phyloP scores from a whole-genome alignment of 2,888 invertebrate species.

The Asteroscopus sphinx region DNA sequence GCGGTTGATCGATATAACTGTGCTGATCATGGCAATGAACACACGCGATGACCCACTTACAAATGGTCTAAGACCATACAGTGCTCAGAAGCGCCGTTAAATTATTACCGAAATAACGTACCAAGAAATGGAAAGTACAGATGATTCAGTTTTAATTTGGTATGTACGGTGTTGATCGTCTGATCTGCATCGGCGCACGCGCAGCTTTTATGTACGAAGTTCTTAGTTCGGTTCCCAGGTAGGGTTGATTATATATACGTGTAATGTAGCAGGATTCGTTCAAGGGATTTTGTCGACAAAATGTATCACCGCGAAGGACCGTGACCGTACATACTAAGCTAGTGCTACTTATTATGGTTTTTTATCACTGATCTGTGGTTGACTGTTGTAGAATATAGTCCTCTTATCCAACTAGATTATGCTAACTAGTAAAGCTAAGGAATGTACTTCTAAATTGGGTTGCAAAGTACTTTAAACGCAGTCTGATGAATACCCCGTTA shows the following conservation, averaged over 20 bases:
- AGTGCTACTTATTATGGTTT: too few relatives aligned
- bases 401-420: too few relatives aligned
- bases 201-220: neutral
- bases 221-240: neutral
- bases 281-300: too few relatives aligned
- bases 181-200: neutral
- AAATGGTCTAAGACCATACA: constrained; percentile 45
- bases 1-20: constrained; percentile 52
- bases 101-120: constrained; percentile 60
- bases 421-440: too few relatives aligned
- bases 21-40: constrained; percentile 34
- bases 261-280: too few relatives aligned
- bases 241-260: too few relatives aligned
- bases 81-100: constrained; percentile 55
- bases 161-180: neutral
- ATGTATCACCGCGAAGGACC: too few relatives aligned
- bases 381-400: too few relatives aligned
- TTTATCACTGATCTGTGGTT: too few relatives aligned
- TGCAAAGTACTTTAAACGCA: neutral
- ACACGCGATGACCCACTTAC: constrained; percentile 48
- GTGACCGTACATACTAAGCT: too few relatives aligned
- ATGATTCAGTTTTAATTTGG: constrained; percentile 27
- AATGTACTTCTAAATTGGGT: constrained; percentile 1
- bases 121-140: constrained; percentile 41
- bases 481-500: neutral